Base-by-base conservation (phyloP, 2,888 invertebrate species). In the Drosophila mimica region DNA sequence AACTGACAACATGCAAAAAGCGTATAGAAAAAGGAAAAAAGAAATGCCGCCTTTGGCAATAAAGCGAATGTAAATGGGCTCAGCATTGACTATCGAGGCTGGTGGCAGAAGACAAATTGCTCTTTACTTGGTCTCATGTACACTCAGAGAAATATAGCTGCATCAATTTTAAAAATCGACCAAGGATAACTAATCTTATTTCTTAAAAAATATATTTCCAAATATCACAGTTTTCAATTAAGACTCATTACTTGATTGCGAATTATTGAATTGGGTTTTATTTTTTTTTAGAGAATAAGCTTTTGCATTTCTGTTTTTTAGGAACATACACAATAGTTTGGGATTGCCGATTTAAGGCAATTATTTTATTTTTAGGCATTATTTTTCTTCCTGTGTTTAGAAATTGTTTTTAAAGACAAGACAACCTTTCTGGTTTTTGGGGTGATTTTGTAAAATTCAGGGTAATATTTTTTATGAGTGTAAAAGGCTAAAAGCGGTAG, bases 101-200 rank as follows among this genome's bases (percentile, higher is more conserved):
- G 83, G 68, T 80, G 86, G 68, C 82, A 83, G 74, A 90, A 92
- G 92, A 91, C 91, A 92, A 92, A 91, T 91, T 91, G 89, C 91
- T 82, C 89, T 88, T 88, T 84, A 88, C 81, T 70, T 74, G 73
- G 56, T 56, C 70, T 56, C 34, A 57, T 63, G 83, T 83, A 86
- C 82, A 46, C 46, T 46, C 25, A 46, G 46, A 46, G 25, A 15
- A n/a, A 43, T 1, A 11, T 13, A 11, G 3, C 9, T 5, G 40
- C 40, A 11, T 43, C 20, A 0, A 11, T 43, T 11, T 43, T 20
- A 3, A 6, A 43, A 20, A 43, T 3, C 11, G 2, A 5, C 2
- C 9, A 40, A n/a, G 4, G 11, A 5, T 17, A 36, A 36, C 7
- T 6, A 6, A 5, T 2, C 36, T 17, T 38, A 38, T 38, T 3